Conservation (phyloP, 2,888 invertebrate genomes). For the Isoperla grammatica region DNA sequence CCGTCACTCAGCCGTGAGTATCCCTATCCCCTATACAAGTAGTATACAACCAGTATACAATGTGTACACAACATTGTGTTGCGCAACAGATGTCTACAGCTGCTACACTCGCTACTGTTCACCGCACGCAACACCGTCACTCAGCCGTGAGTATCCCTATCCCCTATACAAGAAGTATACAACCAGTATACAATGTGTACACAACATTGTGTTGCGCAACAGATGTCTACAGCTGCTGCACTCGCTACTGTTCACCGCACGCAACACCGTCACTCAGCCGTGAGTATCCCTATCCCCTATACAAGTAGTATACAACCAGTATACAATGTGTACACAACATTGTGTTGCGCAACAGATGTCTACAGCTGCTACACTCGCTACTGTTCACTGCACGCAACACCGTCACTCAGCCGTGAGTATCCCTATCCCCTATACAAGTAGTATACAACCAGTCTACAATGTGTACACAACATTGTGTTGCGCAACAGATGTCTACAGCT, state of each 20-base stretch:
- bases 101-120: constrained; percentile 75
- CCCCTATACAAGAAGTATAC: no score
- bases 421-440: no score
- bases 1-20: constrained; percentile 50
- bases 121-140: constrained; percentile 64
- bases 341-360: constrained; percentile 77
- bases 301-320: no score
- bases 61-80: constrained; percentile 67
- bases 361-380: constrained; percentile 70
- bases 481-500: no score
- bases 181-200: no score
- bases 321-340: no score
- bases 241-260: constrained; percentile 68
- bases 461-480: no score
- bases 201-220: constrained; percentile 72
- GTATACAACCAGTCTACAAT: no score
- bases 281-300: no score
- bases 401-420: constrained; percentile 48
- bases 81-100: constrained; percentile 77
- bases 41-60: no score
- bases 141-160: constrained; percentile 43
- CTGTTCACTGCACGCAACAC: constrained; percentile 71
- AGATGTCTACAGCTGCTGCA: constrained; percentile 77
- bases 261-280: constrained; percentile 57
- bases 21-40: no score